A percentile compares a stretch with the other conserved stretches of the same genome.
These are phyloP conservation scores for Lepidothrix coronata DNA, from an alignment of 2,113 vertebrate species.

Conservation along the genomic window DNA sequence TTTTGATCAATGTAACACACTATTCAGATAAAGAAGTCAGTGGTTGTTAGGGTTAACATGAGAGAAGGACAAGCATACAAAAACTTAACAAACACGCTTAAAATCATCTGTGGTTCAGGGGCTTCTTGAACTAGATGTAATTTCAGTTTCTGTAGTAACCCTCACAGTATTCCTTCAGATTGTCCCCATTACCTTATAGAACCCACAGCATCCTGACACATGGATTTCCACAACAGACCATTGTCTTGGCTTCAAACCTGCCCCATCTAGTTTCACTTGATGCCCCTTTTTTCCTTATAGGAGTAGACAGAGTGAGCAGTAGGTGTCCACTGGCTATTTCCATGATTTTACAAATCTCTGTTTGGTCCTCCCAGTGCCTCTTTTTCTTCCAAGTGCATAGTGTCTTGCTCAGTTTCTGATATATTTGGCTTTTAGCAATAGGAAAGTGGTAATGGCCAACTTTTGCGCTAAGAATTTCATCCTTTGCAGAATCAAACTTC, in stretches of 20 bases:
- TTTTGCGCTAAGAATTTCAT: background rate
- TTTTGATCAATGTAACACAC: background rate
- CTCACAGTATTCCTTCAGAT: background rate
- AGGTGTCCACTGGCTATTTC: background rate
- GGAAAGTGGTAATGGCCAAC: background rate
- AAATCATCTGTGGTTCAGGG: background rate
- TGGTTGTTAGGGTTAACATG: background rate
- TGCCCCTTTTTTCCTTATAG: background rate
- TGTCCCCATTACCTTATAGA: background rate
- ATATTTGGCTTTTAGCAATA: background rate
- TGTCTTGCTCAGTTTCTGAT: background rate
- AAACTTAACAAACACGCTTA: background rate
- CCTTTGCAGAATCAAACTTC: background rate
- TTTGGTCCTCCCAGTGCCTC: background rate
- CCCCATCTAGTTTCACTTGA: background rate
- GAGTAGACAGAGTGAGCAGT: background rate
- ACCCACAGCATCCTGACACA: background rate
- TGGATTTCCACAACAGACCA: background rate
- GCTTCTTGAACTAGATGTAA: background rate
- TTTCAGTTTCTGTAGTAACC: background rate
- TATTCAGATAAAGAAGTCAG: background rate
- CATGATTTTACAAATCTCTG: background rate
- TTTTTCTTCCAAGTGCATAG: background rate
- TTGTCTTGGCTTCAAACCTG: background rate
- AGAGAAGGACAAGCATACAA: background rate